phyloP scores from a whole-genome alignment of 2,888 invertebrate species.

The Epirrhoe tristata region DNA sequence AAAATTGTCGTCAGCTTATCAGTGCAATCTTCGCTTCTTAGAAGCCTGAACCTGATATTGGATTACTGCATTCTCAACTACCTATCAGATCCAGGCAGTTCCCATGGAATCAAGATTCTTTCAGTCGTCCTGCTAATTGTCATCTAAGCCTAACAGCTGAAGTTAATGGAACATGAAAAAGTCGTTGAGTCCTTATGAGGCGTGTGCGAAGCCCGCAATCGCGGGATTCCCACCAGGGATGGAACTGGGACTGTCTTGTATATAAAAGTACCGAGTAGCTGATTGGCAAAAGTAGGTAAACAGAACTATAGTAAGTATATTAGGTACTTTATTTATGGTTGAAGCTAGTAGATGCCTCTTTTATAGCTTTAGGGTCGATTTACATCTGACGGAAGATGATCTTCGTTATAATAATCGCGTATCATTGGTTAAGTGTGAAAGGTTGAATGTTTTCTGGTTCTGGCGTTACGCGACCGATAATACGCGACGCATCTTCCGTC shows the following conservation, averaged over 20 bases:
- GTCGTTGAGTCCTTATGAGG: slow-evolving; percentile 63
- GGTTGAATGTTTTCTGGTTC: no score
- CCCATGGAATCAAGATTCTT: slow-evolving; percentile 41
- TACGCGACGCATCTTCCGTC: no score
- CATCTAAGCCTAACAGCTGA: slow-evolving; percentile 58
- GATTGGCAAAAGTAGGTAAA: no score
- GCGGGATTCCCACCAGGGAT: slow-evolving; percentile 64
- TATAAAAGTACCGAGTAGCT: background rate
- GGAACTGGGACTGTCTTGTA: background rate
- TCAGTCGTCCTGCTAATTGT: slow-evolving; percentile 51
- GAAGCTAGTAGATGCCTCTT: no score
- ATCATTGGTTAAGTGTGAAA: no score
- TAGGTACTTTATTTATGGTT: no score
- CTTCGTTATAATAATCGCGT: no score
- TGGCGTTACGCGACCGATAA: no score
- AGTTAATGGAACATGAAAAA: slow-evolving; percentile 59
- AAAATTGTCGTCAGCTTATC: background rate
- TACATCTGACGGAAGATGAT: no score
- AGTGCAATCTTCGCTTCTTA: background rate
- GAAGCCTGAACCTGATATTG: background rate
- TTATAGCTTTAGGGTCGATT: no score
- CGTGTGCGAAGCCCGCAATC: slow-evolving; percentile 72
- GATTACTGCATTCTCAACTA: slow-evolving; percentile 10
- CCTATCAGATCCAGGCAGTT: slow-evolving; percentile 29
- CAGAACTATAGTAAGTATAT: no score